Conservation (phyloP, 2,797 vertebrate species). For the Halcyon chelicuti region DNA sequence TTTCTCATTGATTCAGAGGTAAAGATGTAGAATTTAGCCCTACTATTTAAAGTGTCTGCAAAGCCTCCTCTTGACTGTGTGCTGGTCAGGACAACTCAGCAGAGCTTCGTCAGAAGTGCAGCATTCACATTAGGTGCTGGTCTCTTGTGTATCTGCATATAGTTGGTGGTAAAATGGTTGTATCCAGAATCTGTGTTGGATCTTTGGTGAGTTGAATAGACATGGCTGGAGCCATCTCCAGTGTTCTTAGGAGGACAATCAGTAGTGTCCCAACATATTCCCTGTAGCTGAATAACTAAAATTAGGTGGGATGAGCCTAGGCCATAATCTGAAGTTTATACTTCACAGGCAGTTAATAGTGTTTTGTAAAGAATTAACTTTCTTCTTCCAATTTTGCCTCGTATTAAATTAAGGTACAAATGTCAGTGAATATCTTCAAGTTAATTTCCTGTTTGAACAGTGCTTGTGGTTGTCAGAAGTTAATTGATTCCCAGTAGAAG, state of each 20-base stretch:
- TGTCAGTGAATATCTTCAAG: neutral
- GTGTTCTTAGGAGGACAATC: neutral
- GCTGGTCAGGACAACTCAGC: neutral
- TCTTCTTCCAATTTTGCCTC: neutral
- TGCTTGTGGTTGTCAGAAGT: neutral
- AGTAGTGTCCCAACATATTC: neutral
- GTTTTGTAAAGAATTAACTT: neutral
- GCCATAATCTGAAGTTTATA: neutral
- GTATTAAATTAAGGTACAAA: neutral
- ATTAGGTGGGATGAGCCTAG: neutral
- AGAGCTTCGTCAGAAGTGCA: neutral
- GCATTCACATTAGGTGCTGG: fast-evolving
- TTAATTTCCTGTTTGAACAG: neutral
- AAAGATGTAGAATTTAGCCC: neutral
- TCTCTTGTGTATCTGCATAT: neutral
- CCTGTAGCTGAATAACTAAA: neutral
- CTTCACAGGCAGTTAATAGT: neutral
- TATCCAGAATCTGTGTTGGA: neutral
- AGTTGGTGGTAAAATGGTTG: neutral
- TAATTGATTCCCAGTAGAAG: neutral
- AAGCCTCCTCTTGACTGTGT: neutral
- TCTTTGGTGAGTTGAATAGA: neutral
- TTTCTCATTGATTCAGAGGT: neutral
- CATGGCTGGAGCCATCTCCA: neutral
- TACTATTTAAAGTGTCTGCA: neutral